Evolutionary conservation across 1,140 invertebrate species (phyloP).

Genomic region (Drosophila arizonae): DNA sequence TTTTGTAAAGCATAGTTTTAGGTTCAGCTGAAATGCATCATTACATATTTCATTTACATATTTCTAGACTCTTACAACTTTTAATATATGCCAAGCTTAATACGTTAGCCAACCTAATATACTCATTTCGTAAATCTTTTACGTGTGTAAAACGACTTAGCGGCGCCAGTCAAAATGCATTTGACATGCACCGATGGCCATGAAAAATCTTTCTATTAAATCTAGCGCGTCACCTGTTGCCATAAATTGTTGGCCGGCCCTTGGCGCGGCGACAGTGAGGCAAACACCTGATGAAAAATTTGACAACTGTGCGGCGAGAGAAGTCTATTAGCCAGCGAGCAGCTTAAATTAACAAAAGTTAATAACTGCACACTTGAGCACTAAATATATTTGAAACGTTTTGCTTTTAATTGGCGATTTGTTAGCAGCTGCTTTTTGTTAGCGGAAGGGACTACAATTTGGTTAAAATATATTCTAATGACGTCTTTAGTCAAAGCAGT

Average conservation of each 20-base stretch:
- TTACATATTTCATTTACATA: too few species aligned
- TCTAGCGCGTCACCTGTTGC: slow-evolving; percentile 55
- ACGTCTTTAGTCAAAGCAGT: slow-evolving; percentile 26
- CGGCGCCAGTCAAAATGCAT: neutral
- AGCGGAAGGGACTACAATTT: neutral
- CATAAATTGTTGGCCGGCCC: slow-evolving; percentile 44
- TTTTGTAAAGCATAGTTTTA: neutral
- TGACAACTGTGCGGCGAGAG: slow-evolving; percentile 17
- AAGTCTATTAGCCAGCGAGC: slow-evolving; percentile 19
- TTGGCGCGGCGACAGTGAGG: slow-evolving; percentile 11
- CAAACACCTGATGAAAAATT: slow-evolving; percentile 38
- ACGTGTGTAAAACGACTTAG: neutral
- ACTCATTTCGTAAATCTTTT: too few species aligned
- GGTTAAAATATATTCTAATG: slow-evolving; percentile 30
- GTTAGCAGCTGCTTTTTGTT: neutral
- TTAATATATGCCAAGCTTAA: too few species aligned
- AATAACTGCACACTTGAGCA: slow-evolving; percentile 12
- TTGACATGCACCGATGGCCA: neutral
- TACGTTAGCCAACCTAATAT: too few species aligned
- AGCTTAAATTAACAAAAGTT: slow-evolving; percentile 42
- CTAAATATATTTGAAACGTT: slow-evolving; percentile 5
- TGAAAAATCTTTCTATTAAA: neutral
- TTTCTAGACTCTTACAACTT: neutral
- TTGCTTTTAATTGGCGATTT: slow-evolving; percentile 7
- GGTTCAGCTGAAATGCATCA: neutral